Base-by-base conservation (phyloP, 2,888 invertebrate species). In the Pseudococcus longispinus region DNA sequence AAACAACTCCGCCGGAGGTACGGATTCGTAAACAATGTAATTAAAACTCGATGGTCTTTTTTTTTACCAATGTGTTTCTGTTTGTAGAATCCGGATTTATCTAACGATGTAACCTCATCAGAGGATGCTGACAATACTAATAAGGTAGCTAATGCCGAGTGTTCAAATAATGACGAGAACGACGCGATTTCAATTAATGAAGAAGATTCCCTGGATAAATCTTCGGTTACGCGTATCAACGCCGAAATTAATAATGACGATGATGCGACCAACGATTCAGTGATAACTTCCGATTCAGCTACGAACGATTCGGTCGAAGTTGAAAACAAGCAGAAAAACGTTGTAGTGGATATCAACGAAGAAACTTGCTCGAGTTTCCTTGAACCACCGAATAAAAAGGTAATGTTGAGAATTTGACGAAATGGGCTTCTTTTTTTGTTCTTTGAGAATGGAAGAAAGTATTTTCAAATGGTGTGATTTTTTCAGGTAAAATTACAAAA, bases 151-250 rank as follows among this genome's bases (percentile, higher is more conserved):
- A 44, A 77, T 55, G 86, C 86, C 29, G 86, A 74, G 29, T 77
- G 86, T 80, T 80, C 86, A 44, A 86, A 80, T 80, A 80, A 80
- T 51, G 86, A 80, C 55, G 80, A 37, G 18, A 74, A 80, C n/a
- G 86, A 86, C 20, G 37, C 74, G 44, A 74, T 86, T 65, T 86
- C 95, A 32, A 94, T 94, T 91, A 95, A 95, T 87, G 95, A 95
- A 90, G 95, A 95, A 90, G 95, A 95, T 91, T 95, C 95, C 80
- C 91, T 94, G 91, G 94, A 94, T 91, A 93, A 92, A 89, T 94
- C 94, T 26, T 77, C 77, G 23, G 84, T 84, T 3, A 42, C 84
- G 23, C 60, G 37, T 70, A 74, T 37, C 20, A 86, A 80, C 42
- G 89, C 89, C 87, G 88, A 88, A 11, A 70, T 85, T 42, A 85